Percentiles rank a stretch among this genome's conserved stretches.
Evolutionary conservation across 2,797 vertebrate species (phyloP).

Genomic region (Eremophila alpestris): DNA sequence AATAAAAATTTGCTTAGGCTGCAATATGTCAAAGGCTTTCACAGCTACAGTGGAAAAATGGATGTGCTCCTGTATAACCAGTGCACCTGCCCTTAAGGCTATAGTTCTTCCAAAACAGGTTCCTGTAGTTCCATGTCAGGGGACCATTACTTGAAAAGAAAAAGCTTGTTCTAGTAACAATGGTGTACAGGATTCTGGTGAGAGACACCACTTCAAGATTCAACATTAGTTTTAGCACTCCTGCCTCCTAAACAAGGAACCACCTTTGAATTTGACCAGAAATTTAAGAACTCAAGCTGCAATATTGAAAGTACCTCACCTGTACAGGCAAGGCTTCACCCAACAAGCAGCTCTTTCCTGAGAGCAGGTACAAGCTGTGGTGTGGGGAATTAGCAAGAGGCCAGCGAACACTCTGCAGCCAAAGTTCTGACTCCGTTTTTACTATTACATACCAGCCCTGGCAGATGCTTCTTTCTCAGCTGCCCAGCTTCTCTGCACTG

Average conservation of each 20-base stretch:
- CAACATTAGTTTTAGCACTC: neutral
- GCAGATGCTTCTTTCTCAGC: neutral
- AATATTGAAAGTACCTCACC: neutral
- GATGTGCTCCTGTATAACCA: neutral
- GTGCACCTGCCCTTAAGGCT: neutral
- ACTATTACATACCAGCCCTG: neutral
- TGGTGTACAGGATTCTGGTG: neutral
- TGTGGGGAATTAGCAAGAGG: neutral
- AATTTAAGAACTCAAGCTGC: neutral
- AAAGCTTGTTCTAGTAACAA: neutral
- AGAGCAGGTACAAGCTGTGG: neutral
- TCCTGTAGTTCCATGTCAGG: neutral
- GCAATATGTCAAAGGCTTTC: neutral
- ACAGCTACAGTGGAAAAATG: neutral
- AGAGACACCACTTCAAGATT: neutral
- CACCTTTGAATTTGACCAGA: neutral
- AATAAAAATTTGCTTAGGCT: neutral
- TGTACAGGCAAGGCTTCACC: neutral
- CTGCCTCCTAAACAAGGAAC: neutral
- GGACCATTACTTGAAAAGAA: neutral
- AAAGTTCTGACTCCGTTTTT: neutral
- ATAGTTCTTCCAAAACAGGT: neutral
- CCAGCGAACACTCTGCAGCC: neutral
- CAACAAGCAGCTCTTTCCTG: neutral
- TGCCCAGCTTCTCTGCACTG: neutral